A percentile compares a stretch with the other conserved stretches of the same genome.
These are phyloP conservation scores for Caenorhabditis sinica DNA, from an alignment of 2,888 invertebrate genomes.

Conservation along the genomic window DNA sequence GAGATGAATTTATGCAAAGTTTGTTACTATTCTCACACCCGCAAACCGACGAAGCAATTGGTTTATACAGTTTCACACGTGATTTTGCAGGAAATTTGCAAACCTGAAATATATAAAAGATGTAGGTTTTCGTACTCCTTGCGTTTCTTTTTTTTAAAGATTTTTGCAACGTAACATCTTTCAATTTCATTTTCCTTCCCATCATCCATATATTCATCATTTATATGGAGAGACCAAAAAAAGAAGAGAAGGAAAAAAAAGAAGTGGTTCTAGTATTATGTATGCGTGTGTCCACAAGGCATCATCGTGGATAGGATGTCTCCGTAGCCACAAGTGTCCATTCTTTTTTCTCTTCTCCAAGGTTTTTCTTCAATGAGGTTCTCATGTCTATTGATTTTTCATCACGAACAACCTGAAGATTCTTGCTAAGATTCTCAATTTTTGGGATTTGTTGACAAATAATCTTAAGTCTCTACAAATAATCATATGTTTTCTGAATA, in stretches of 20 bases:
- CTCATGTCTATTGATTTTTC: conserved; percentile 38
- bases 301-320: conserved; percentile 51
- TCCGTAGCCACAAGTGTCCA: conserved; percentile 45
- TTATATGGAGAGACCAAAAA: conserved; percentile 21
- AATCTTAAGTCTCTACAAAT: no score
- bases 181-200: neutral
- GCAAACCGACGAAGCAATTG: neutral
- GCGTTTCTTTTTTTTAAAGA: neutral
- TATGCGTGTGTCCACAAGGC: conserved; percentile 64
- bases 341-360: conserved; percentile 15
- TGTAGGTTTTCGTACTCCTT: no score
- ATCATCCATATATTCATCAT: conserved; percentile 49
- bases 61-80: conserved; percentile 14
- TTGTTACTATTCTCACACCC: neutral
- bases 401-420: neutral
- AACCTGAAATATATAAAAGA: neutral
- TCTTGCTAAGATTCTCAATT: neutral
- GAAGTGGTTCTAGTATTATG: conserved; percentile 64
- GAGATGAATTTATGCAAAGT: neutral
- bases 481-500: neutral
- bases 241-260: conserved; percentile 32
- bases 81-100: conserved; percentile 5
- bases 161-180: neutral
- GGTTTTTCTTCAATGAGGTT: conserved; percentile 34
- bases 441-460: no score